A percentile compares a stretch with the other conserved stretches of the same genome.
Evolutionary conservation across 2,888 invertebrate species (phyloP).

Genomic region (Pardosa pseudoannulata): DNA sequence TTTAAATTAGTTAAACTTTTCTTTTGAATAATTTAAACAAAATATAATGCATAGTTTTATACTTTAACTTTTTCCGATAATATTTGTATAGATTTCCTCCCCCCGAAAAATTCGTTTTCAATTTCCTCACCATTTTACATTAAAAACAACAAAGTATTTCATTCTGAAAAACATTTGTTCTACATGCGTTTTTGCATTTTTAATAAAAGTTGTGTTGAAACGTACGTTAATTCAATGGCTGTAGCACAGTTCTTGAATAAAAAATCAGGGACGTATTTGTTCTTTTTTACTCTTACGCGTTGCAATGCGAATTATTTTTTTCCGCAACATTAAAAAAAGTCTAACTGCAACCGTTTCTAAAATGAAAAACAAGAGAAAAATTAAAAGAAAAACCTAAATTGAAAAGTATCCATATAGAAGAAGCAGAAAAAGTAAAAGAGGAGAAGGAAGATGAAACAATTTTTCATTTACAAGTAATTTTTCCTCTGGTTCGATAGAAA

Average conservation of each 20-base stretch:
- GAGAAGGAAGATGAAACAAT: slow-evolving; percentile 32
- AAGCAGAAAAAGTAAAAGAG: slow-evolving; percentile 5
- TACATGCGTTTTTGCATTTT: slow-evolving; percentile 15
- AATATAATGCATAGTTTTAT: too few relatives aligned
- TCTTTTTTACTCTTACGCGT: background rate
- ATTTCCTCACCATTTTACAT: background rate
- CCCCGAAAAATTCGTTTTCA: background rate
- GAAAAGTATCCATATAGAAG: slow-evolving; percentile 49
- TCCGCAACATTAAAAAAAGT: background rate
- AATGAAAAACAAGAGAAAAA: slow-evolving; percentile 14
- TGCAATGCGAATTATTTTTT: background rate
- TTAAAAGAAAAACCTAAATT: slow-evolving; percentile 39
- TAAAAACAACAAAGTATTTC: background rate
- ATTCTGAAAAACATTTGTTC: background rate
- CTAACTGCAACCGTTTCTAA: background rate
- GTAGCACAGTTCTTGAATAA: background rate
- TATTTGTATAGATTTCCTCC: too few relatives aligned
- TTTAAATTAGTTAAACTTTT: too few relatives aligned
- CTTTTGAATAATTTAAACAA: too few relatives aligned
- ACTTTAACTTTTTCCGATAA: too few relatives aligned
- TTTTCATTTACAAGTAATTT: slow-evolving; percentile 45
- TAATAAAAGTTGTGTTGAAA: slow-evolving; percentile 42
- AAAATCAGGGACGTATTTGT: background rate
- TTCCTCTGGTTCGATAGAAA: slow-evolving; percentile 9
- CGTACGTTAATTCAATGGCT: slow-evolving; percentile 25